phyloP scores from a whole-genome alignment of 2,797 vertebrate genomes.

The Acipenser ruthenus region DNA sequence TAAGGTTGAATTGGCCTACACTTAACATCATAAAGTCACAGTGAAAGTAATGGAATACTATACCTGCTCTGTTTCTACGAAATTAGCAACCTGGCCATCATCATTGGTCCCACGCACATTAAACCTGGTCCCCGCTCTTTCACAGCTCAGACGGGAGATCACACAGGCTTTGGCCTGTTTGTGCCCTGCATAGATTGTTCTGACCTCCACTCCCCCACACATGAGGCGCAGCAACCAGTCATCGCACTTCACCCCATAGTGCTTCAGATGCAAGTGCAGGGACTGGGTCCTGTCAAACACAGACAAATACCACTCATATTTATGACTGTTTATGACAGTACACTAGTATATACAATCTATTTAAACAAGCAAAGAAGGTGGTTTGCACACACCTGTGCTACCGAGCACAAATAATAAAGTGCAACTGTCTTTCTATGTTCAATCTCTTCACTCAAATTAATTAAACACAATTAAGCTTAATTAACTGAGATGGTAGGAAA shows the following conservation, averaged over 20 bases:
- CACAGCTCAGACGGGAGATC: slow-evolving; percentile 92
- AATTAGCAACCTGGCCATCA: slow-evolving; percentile 94
- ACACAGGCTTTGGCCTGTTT: slow-evolving; percentile 97
- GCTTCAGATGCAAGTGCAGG: slow-evolving; percentile 89
- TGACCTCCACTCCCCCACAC: slow-evolving; percentile 94
- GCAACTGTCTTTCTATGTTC: too few species aligned
- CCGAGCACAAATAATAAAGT: too few species aligned
- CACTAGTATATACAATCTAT: background rate
- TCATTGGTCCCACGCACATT: slow-evolving; percentile 94
- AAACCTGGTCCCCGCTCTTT: slow-evolving; percentile 89
- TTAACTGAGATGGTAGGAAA: too few species aligned
- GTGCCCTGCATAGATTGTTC: slow-evolving; percentile 95
- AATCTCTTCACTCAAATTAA: too few species aligned
- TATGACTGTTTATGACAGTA: too few species aligned
- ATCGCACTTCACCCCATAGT: slow-evolving; percentile 92
- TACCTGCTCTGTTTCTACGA: slow-evolving; percentile 97
- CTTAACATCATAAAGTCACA: too few species aligned
- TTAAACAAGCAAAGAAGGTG: background rate
- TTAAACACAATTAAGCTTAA: too few species aligned
- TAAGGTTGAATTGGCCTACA: too few species aligned
- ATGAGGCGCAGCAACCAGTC: slow-evolving; percentile 92
- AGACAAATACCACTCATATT: background rate
- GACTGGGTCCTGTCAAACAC: slow-evolving; percentile 80
- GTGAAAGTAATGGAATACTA: background rate
- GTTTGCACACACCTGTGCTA: background rate